Base-by-base conservation (phyloP, 1,140 invertebrate species). In the Aphidius gifuensis region DNA sequence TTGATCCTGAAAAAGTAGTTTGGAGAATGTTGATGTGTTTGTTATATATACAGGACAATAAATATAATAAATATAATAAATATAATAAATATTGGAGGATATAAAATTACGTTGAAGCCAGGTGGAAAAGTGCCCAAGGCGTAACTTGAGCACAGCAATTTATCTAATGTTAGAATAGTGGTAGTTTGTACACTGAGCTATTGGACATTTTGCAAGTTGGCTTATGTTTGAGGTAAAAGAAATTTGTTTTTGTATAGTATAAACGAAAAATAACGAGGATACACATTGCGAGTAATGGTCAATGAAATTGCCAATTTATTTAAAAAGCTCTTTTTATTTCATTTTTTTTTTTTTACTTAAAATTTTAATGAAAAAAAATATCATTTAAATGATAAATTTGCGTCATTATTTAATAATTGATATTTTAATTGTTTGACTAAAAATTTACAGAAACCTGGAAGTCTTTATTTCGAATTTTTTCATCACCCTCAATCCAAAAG, bases 271-370 rank as follows among this genome's bases (percentile, higher is more conserved):
- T 57, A 57, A 62, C 54, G 39, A 62, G 61, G 49, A 60, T 62
- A 57, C 47, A 62, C 53, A 32, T 32, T 50, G 45, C 39, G 46
- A 62, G 51, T 62, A 57, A 62, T 62, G 61, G 53, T 62, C 61
- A 62, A 54, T 62, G 61, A 57, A 57, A 62, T 62, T 62, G 61
- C 54, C 61, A 45, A 62, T 62, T 46, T 61, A 56, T 63, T 61
- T 32, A 32, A 32, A 32, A 32, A 32, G 23, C 23, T 32, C 23
- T 32, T 32, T 32, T 32, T 32, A 32, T 32, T 32, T 32, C 0
- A 32, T 32, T 32, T 32, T 32, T 3, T 32, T 32, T 32, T 32
- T 32, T 4, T 32, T 0, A 4, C 4, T 32, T 4, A 2, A 32
- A 32, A 4, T 32, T 32, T 32, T 32, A 32, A 32, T 32, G 23